Evolutionary conservation across 2,797 vertebrate genomes (phyloP), one percentile per base, ranked within the genome.

Genomic region (Pteronotus mesoamericanus): DNA sequence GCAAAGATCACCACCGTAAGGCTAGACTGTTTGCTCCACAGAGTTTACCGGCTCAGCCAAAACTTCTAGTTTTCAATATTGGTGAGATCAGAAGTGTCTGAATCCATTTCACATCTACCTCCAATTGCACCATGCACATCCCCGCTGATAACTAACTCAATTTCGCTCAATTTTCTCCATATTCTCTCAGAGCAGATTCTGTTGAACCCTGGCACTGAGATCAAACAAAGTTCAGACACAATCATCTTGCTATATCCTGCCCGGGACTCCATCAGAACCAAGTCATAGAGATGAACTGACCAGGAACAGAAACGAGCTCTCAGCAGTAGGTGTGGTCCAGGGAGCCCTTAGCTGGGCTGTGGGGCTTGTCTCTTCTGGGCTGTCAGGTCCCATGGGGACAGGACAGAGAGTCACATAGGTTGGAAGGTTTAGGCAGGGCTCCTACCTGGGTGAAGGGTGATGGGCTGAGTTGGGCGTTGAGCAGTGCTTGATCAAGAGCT

Each of bases 321-420:
- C 14, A 0, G 16, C 9, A n/a, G 72, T 57, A 11, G n/a, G 8
- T 12, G 6, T 6, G 42, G 48, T 11, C 24, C 18, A 12, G 2
- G 3, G 4, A 32, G 37, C 15, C 1, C 11, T 29, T 9, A 2
- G 1, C 4, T 16, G 12, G 5, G 4, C 3, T 61, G 5, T 57
- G 55, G 46, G 78, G 2, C 66, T 21, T 2, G 9, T 3, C 14
- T 55, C 37, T n/a, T 16, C 14, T 53, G 12, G 34, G 5, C 10
- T 39, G 11, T 77, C 14, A 48, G 2, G 24, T 7, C 19, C 2
- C 26, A 4, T 15, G 66, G 10, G 22, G 24, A 80, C 6, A 75
- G 84, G 69, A 29, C 39, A 51, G 1, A 1, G 69, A 19, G 44
- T 37, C 51, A 32, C 3, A 12, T 2, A 37, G 69, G 16, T 39